A percentile compares a stretch with the other conserved stretches of the same genome.
Conservation (phyloP, 2,888 invertebrate genomes). For the Drosophila yooni region DNA sequence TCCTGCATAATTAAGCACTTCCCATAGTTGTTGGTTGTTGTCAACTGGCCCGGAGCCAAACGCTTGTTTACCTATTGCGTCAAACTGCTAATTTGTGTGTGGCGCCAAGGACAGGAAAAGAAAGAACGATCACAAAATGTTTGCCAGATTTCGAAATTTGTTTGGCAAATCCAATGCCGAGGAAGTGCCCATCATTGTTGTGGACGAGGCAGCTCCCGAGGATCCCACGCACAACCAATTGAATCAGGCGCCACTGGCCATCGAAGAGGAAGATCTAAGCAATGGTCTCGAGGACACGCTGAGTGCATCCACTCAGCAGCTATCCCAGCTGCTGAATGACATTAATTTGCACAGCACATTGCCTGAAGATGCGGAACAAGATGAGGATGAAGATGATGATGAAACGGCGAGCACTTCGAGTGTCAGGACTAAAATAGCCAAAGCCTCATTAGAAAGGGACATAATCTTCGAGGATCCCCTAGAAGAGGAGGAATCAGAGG, state of each 20-base stretch:
- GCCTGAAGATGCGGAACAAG: slow-evolving; percentile 34
- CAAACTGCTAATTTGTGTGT: slow-evolving; percentile 45
- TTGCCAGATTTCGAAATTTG: slow-evolving; percentile 83
- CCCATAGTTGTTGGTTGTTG: slow-evolving; percentile 52
- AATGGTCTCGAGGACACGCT: slow-evolving; percentile 23
- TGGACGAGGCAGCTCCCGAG: slow-evolving; percentile 46
- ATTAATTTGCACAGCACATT: slow-evolving; percentile 55
- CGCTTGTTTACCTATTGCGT: slow-evolving; percentile 69
- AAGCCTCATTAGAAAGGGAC: slow-evolving; percentile 70
- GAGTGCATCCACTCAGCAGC: slow-evolving; percentile 55
- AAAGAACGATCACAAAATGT: slow-evolving; percentile 68
- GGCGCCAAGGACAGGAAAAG: slow-evolving; percentile 3
- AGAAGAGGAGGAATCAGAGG: slow-evolving; percentile 31
- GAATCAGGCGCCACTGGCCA: slow-evolving; percentile 56
- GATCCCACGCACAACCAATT: not conserved
- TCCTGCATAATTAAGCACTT: slow-evolving; percentile 49
- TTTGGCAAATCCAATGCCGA: slow-evolving; percentile 78
- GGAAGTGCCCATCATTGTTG: slow-evolving; percentile 63
- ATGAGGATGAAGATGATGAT: slow-evolving; percentile 56
- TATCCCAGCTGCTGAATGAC: slow-evolving; percentile 53
- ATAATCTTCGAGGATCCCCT: slow-evolving; percentile 53
- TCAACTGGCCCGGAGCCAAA: slow-evolving; percentile 75
- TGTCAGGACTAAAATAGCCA: slow-evolving; percentile 69
- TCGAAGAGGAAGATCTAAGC: slow-evolving; percentile 63
- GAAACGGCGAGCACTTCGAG: slow-evolving; percentile 72